Evolutionary conservation across 2,113 vertebrate species (phyloP).

Genomic region (Erythrocercus mccallii): DNA sequence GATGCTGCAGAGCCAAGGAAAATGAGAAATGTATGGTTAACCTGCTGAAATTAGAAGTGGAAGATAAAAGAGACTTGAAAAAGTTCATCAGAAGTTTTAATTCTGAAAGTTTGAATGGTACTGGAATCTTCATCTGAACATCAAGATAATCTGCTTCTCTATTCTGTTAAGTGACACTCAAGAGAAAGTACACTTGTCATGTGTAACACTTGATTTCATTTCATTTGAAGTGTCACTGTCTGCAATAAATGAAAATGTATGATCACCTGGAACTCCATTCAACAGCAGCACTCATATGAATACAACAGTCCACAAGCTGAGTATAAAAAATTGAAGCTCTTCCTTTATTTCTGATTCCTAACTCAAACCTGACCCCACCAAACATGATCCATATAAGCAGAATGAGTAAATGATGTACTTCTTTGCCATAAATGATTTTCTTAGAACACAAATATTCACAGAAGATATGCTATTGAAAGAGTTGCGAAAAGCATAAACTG

Average conservation of each 20-base stretch:
- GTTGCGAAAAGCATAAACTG: not conserved
- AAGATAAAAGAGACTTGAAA: not conserved
- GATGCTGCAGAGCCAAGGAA: not conserved
- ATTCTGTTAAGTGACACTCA: not conserved
- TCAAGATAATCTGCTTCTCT: not conserved
- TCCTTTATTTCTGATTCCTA: not conserved
- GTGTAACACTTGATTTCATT: not conserved
- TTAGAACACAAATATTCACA: constrained; percentile 27
- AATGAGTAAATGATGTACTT: not conserved
- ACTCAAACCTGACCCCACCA: not conserved
- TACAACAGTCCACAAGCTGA: not conserved
- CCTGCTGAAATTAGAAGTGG: not conserved
- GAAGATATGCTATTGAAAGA: not conserved
- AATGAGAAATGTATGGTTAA: not conserved
- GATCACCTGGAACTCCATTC: not conserved
- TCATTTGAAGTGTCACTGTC: not conserved
- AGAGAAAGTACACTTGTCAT: not conserved
- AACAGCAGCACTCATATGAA: not conserved
- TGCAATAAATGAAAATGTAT: not conserved
- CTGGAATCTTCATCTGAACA: not conserved
- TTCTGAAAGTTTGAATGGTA: not conserved
- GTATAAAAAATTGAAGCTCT: not conserved
- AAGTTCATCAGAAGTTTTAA: not conserved
- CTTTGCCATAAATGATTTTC: not conserved
- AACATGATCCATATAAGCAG: not conserved